These are phyloP conservation scores for Lepidiolamprologus cunningtoni DNA, from an alignment of 2,113 vertebrate species.

Conservation along the genomic window DNA sequence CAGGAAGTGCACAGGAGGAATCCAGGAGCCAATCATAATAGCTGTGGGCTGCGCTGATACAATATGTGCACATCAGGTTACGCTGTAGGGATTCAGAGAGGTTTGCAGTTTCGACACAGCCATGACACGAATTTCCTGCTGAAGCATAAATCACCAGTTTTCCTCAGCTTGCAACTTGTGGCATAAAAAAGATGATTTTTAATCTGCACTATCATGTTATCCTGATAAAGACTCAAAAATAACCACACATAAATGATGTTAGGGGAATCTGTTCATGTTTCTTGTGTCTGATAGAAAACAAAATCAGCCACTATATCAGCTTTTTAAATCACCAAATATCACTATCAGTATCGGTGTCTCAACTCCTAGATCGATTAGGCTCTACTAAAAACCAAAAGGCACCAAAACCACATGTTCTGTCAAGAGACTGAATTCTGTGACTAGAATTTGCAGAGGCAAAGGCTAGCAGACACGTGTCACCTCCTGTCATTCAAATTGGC, in stretches of 20 bases:
- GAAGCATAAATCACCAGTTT: background rate
- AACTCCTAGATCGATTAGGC: background rate
- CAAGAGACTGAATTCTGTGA: background rate
- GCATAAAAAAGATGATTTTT: background rate
- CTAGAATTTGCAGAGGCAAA: background rate
- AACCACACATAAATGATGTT: background rate
- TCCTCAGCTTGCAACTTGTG: background rate
- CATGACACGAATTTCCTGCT: background rate
- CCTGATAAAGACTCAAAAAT: background rate
- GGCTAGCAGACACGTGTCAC: accelerated
- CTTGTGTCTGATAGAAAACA: background rate
- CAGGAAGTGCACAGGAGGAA: background rate
- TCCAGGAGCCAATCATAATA: background rate
- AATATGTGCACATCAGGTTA: background rate
- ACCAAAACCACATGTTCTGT: background rate
- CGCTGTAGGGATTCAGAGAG: background rate
- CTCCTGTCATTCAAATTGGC: background rate
- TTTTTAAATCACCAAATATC: background rate
- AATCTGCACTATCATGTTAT: background rate
- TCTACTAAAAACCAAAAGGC: background rate
- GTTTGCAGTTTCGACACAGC: background rate
- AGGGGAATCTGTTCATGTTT: background rate
- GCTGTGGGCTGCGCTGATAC: background rate
- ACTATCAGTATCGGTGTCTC: background rate
- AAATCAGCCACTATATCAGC: background rate